Conservation (phyloP, 2,888 invertebrate species). For the Nemurella pictetii region DNA sequence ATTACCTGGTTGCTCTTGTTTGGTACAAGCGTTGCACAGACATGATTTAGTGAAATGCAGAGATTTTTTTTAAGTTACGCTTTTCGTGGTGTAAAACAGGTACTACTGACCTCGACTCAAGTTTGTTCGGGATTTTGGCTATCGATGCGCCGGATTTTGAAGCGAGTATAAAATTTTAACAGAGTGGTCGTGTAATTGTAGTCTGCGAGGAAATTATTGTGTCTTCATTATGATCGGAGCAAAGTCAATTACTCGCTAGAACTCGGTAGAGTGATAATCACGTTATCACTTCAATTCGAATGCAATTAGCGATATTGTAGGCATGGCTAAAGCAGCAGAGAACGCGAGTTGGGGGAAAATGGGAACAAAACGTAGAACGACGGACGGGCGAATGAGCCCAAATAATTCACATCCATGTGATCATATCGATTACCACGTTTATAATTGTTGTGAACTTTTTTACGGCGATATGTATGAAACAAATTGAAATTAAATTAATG, state of each 20-base stretch:
- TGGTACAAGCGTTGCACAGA: neutral
- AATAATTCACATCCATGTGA: neutral
- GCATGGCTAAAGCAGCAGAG: neutral
- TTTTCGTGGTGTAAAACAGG: too few species aligned
- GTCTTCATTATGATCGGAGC: neutral
- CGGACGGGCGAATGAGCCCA: neutral
- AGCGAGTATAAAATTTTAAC: too few species aligned
- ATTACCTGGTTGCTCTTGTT: neutral
- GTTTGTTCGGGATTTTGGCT: too few species aligned
- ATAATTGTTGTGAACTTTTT: neutral
- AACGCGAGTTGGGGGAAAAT: neutral
- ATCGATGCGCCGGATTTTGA: too few species aligned
- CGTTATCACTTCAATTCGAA: slow-evolving; percentile 8
- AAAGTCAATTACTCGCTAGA: slow-evolving; percentile 3
- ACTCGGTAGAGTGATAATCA: neutral
- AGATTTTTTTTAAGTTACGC: too few species aligned
- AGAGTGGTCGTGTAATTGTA: too few species aligned
- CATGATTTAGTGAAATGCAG: too few species aligned
- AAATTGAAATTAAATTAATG: neutral
- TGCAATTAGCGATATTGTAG: neutral
- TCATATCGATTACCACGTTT: neutral
- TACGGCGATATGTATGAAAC: neutral
- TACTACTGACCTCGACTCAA: too few species aligned
- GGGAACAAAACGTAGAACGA: neutral
- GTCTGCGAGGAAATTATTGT: neutral